A percentile compares a stretch with the other conserved stretches of the same genome.
phyloP scores from a whole-genome alignment of 2,888 invertebrate species.

The Torymus tubicola region DNA sequence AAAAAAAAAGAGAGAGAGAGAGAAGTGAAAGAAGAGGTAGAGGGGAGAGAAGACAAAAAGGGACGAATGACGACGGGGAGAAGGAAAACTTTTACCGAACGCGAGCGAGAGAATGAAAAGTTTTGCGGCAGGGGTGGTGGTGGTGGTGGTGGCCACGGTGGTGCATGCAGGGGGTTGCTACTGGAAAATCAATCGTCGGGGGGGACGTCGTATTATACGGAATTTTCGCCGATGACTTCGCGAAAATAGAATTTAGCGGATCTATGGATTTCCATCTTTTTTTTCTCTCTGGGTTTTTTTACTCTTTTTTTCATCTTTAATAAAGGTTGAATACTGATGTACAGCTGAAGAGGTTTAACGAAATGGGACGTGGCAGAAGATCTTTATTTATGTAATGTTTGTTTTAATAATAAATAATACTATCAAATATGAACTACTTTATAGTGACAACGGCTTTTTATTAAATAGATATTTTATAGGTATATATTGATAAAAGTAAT shows the following conservation, averaged over 20 bases:
- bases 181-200: slow-evolving; percentile 34
- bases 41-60: neutral
- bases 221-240: slow-evolving; percentile 21
- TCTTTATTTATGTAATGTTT: no score
- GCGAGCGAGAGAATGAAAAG: slow-evolving; percentile 39
- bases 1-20: slow-evolving; percentile 22
- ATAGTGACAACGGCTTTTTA: no score
- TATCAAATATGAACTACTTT: no score
- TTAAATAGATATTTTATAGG: no score
- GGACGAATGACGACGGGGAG: no score
- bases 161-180: neutral
- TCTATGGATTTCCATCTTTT: neutral
- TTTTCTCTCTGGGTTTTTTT: neutral
- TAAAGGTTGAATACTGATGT: no score
- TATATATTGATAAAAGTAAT: no score
- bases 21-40: neutral
- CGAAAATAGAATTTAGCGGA: neutral
- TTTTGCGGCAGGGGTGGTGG: neutral
- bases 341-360: no score
- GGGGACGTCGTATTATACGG: neutral
- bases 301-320: no score
- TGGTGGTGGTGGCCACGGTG: neutral
- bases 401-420: no score
- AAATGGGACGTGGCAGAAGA: no score
- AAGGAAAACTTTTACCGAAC: slow-evolving; percentile 1